Evolutionary conservation across 2,888 invertebrate species (phyloP).

Genomic region (Drosophila austrosaltans): DNA sequence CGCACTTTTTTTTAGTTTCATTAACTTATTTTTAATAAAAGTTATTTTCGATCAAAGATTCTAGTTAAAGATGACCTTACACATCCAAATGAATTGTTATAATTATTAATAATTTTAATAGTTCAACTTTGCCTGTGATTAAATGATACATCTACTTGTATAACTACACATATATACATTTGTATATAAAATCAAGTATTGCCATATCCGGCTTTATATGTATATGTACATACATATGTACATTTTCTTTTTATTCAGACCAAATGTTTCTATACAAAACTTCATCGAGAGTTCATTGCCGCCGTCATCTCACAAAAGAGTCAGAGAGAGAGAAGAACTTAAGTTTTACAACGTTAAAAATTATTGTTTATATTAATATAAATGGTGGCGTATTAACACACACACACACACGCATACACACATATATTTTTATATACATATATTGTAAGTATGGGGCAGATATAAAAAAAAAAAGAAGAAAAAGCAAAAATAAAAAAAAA

Average conservation of each 20-base stretch:
- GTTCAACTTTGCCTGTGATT: neutral
- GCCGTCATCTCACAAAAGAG: constrained; percentile 11
- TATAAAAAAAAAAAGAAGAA: constrained; percentile 43
- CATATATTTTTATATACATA: constrained; percentile 18
- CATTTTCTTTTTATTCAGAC: constrained; percentile 2
- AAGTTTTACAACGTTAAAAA: constrained; percentile 64
- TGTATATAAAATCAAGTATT: neutral
- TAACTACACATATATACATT: neutral
- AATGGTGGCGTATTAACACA: constrained; percentile 65
- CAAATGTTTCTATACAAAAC: constrained; percentile 2
- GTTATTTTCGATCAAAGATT: no score
- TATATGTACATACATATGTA: neutral
- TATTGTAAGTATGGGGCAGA: constrained; percentile 27
- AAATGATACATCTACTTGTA: neutral
- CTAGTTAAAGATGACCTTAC: no score
- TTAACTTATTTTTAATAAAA: no score
- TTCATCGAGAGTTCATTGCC: constrained; percentile 62
- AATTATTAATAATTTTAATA: neutral
- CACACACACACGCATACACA: constrained; percentile 21
- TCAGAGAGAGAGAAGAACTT: constrained; percentile 53
- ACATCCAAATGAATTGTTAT: no score
- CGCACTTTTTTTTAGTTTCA: no score
- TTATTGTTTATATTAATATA: constrained; percentile 76
- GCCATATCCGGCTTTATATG: neutral
- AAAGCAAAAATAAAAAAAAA: constrained; percentile 26